Base-by-base conservation (phyloP, 2,888 invertebrate species). In the Dryobotodes eremita region DNA sequence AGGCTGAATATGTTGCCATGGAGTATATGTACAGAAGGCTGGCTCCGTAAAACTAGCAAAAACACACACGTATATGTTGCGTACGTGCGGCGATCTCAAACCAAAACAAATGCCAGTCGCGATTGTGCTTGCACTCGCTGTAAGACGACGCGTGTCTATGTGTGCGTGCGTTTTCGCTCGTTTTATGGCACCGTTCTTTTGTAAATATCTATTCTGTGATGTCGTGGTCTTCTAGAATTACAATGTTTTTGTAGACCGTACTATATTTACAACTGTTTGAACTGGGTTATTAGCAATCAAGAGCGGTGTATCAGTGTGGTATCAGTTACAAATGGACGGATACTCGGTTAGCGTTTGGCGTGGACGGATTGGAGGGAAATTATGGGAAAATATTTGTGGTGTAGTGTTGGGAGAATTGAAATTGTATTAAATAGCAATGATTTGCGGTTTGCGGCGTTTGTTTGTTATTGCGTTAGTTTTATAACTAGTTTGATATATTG, bases 301-400 rank as follows among this genome's bases (percentile, higher is more conserved):
- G 71, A 75, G 66, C 23, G 73, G 79, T 76, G 75, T 77, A 80
- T 86, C 75, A 74, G 62, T 79, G 83, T 79, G 83, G 73, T 77
- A 82, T 89, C 81, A 79, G 72, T 88, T 86, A 86, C 89, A 89
- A 89, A 88, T 88, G 65, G 70, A 70, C 50, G 76, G 59, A 77
- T 77, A 74, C n/a, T 74, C 59, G 68, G 68, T 85, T 73, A 81
- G 55, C 62, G 55, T 75, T 77, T 64, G 64, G 31, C 20, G 68
- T 7, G 66, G 65, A 53, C 57, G 53, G 71, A 86, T 83, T 79
- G 59, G 62, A 71, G n/a, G 46, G 8, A 71, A 83, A 82, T 74
- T 68, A 76, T 68, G 23, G 48, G 20, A 68, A 73, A 86, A 75
- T 74, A 71, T 80, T 69, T 77, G 66, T 57, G 59, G 61, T 57